phyloP scores from a whole-genome alignment of 2,113 vertebrate species.

The Otis tarda region DNA sequence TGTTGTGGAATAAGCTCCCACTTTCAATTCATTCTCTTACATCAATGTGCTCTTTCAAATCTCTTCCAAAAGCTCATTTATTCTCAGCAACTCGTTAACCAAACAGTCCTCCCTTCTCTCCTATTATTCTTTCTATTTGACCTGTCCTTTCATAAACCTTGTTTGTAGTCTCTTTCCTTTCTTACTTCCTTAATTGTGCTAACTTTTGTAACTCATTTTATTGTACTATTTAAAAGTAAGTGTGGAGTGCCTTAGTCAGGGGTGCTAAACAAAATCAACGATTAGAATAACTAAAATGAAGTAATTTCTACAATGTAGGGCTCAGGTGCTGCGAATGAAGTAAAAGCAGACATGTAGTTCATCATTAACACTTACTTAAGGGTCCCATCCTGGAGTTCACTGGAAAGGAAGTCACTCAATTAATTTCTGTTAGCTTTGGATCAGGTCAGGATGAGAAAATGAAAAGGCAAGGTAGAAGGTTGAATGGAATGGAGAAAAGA shows the following conservation, averaged over 20 bases:
- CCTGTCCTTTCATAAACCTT: neutral
- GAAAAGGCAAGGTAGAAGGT: neutral
- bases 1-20: neutral
- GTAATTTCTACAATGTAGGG: neutral
- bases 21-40: slow-evolving; percentile 25
- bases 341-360: neutral
- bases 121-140: slow-evolving; percentile 12
- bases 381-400: neutral
- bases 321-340: neutral
- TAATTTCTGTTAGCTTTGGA: neutral
- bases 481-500: neutral
- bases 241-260: neutral
- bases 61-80: slow-evolving; percentile 33
- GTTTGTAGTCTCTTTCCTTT: neutral
- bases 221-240: neutral
- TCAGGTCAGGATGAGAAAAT: neutral
- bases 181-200: neutral
- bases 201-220: neutral
- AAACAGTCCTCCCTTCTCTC: neutral
- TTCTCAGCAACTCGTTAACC: neutral
- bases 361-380: neutral
- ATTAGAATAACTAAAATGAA: neutral
- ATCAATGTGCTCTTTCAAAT: slow-evolving; percentile 38
- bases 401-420: neutral
- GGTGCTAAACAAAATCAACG: neutral